phyloP scores from a whole-genome alignment of 1,140 invertebrate genomes.

The Phocides pigmalion region DNA sequence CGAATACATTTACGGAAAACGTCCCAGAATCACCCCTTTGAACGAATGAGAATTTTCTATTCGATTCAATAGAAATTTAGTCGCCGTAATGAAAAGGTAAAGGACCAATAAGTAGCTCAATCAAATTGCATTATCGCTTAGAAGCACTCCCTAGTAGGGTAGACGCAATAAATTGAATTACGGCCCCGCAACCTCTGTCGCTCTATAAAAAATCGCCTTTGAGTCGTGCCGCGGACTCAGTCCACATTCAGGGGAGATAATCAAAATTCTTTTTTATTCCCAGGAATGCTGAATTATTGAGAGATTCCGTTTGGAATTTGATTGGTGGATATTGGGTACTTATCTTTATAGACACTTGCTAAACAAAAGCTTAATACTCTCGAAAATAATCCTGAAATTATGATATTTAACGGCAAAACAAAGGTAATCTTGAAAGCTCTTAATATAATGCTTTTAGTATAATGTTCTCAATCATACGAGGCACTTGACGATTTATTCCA shows the following conservation, averaged over 20 bases:
- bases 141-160: conserved; percentile 60
- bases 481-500: too few species aligned
- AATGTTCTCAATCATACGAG: too few species aligned
- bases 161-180: conserved; percentile 76
- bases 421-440: too few species aligned
- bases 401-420: too few species aligned
- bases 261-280: conserved; percentile 51
- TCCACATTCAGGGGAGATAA: conserved; percentile 50
- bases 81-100: conserved; percentile 73
- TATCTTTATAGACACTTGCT: not conserved
- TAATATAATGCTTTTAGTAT: too few species aligned
- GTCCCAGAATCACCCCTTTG: conserved; percentile 40
- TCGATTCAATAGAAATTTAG: conserved; percentile 61
- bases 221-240: conserved; percentile 54
- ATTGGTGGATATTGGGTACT: conserved; percentile 4
- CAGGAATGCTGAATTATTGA: conserved; percentile 28
- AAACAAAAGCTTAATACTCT: too few species aligned
- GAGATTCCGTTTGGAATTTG: conserved; percentile 15
- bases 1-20: conserved; percentile 42
- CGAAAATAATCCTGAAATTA: too few species aligned
- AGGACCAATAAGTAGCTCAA: conserved; percentile 76
- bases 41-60: conserved; percentile 41
- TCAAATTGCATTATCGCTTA: conserved; percentile 76
- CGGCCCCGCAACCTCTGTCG: conserved; percentile 59
- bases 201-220: conserved; percentile 70